Evolutionary conservation across 2,113 vertebrate species (phyloP).

Genomic region (Centropus unirufus): DNA sequence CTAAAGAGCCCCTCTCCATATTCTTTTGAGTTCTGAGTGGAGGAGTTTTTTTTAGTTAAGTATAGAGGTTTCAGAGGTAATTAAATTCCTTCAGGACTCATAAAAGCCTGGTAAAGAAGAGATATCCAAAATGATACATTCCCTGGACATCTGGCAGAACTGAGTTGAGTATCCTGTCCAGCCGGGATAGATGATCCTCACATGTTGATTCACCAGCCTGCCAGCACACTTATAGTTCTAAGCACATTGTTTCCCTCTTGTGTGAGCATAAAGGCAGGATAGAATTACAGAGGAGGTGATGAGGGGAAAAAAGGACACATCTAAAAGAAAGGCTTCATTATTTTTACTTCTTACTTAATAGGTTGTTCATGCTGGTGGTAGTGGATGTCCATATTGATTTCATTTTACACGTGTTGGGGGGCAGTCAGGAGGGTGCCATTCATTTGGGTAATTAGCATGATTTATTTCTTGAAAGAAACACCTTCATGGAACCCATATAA

Average conservation of each 20-base stretch:
- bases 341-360: background rate
- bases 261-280: fast-evolving
- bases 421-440: background rate
- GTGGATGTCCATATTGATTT: background rate
- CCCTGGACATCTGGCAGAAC: background rate
- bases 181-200: background rate
- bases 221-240: background rate
- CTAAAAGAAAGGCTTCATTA: background rate
- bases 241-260: background rate
- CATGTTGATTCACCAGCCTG: background rate
- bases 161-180: background rate
- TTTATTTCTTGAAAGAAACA: background rate
- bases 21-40: no score
- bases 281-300: background rate
- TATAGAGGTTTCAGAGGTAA: background rate
- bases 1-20: no score
- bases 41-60: background rate
- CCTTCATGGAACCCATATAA: background rate
- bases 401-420: background rate
- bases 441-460: background rate
- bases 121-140: background rate
- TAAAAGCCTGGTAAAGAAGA: background rate
- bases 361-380: background rate
- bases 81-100: background rate
- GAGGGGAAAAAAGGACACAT: background rate